A percentile compares a stretch with the other conserved stretches of the same genome.
These are phyloP conservation scores for Eristalis pertinax DNA, from an alignment of 2,888 invertebrate species.

Conservation along the genomic window DNA sequence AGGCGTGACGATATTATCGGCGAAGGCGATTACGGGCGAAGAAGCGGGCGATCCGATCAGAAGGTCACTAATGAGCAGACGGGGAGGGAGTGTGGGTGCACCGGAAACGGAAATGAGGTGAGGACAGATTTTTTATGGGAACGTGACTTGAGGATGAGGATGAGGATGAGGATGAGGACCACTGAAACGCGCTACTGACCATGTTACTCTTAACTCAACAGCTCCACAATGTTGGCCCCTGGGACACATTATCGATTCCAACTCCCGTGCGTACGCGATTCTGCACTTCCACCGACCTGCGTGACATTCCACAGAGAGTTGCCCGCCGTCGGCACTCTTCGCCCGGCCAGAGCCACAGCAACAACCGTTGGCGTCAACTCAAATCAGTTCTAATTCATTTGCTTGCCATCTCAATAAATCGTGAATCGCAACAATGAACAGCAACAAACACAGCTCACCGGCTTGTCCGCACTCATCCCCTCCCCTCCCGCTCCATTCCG, in stretches of 20 bases:
- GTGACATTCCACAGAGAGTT: not conserved
- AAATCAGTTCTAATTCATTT: slow-evolving; percentile 68
- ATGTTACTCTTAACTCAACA: too few relatives aligned
- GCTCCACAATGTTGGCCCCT: not conserved
- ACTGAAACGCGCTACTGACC: too few relatives aligned
- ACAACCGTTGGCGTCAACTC: slow-evolving; percentile 48
- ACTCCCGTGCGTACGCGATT: not conserved
- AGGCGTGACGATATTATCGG: slow-evolving; percentile 36
- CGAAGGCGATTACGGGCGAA: not conserved
- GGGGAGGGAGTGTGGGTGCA: not conserved
- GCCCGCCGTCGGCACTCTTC: not conserved
- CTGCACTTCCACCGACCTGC: not conserved
- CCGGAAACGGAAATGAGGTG: not conserved
- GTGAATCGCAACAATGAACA: slow-evolving; percentile 51
- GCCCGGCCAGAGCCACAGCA: not conserved
- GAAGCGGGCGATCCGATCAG: not conserved
- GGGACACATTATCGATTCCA: not conserved
- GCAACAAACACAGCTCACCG: slow-evolving; percentile 34
- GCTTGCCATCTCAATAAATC: slow-evolving; percentile 64
- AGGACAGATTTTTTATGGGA: not conserved
- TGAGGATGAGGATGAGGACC: not conserved
- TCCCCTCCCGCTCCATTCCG: too few relatives aligned
- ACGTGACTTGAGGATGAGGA: not conserved
- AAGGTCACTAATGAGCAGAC: not conserved
- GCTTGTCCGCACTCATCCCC: not conserved